Evolutionary conservation across 2,888 invertebrate genomes (phyloP).

Genomic region (Synanthedon andrenaeformis): DNA sequence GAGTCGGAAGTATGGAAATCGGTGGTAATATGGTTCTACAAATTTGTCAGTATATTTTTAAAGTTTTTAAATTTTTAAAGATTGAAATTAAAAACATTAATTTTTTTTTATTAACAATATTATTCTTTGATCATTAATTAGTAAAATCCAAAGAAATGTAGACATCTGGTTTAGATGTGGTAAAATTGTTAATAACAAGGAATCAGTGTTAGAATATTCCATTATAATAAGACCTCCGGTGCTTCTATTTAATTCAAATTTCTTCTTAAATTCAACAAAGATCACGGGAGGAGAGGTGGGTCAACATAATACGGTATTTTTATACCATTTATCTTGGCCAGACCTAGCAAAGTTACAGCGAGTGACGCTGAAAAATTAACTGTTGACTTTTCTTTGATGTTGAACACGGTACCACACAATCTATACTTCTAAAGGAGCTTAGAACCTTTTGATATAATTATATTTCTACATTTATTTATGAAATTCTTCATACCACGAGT

Average conservation of each 20-base stretch:
- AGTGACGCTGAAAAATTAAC: conserved; percentile 25
- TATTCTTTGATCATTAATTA: background rate
- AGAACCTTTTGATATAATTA: too few relatives aligned
- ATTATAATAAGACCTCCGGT: background rate
- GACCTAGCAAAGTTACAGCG: conserved; percentile 18
- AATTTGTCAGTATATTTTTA: too few relatives aligned
- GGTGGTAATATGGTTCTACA: too few relatives aligned
- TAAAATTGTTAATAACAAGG: conserved; percentile 25
- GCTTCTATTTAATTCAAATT: background rate
- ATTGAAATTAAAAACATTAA: too few relatives aligned
- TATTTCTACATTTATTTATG: too few relatives aligned
- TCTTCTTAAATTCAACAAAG: background rate
- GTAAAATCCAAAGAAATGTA: background rate
- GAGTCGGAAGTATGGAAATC: too few relatives aligned
- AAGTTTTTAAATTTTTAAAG: too few relatives aligned
- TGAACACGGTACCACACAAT: background rate
- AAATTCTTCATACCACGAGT: too few relatives aligned
- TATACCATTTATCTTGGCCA: conserved; percentile 23
- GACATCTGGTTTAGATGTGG: conserved; percentile 3
- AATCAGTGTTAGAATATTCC: conserved; percentile 17
- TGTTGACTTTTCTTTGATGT: conserved; percentile 11
- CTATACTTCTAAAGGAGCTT: too few relatives aligned
- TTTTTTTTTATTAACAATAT: too few relatives aligned
- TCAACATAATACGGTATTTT: conserved; percentile 13
- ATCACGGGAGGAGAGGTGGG: conserved; percentile 8